Conservation (phyloP, 2,113 vertebrate species). For the Columbina picui region DNA sequence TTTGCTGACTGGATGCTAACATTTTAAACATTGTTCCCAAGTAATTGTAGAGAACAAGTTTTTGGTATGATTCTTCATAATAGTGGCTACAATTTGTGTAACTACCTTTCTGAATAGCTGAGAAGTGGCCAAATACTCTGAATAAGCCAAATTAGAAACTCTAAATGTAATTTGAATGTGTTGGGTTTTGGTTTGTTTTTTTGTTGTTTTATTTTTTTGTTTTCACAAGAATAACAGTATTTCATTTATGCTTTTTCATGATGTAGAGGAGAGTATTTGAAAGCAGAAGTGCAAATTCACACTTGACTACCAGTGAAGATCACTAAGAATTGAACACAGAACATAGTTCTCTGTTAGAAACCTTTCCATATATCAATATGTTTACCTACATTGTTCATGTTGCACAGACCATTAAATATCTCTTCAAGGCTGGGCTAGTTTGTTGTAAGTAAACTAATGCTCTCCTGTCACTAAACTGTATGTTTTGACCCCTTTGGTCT, state of each 20-base stretch:
- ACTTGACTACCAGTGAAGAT: background rate
- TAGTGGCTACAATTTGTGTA: background rate
- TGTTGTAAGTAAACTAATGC: background rate
- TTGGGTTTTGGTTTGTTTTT: background rate
- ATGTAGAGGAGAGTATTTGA: background rate
- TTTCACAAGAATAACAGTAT: background rate
- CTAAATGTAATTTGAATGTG: background rate
- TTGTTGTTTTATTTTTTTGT: background rate
- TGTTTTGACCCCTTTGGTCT: background rate
- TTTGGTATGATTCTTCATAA: background rate
- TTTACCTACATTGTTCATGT: background rate
- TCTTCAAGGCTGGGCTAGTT: background rate
- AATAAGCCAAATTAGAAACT: background rate
- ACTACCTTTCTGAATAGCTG: background rate
- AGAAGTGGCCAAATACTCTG: background rate
- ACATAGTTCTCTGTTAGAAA: background rate
- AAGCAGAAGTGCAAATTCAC: background rate
- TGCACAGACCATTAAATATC: rapidly evolving
- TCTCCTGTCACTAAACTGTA: background rate
- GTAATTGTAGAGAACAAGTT: background rate
- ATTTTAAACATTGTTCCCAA: background rate
- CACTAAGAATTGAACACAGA: background rate
- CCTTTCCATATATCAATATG: background rate
- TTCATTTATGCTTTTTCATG: background rate
- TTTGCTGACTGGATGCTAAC: background rate